Conservation (phyloP, 2,888 invertebrate genomes). For the Plebejus argus region DNA sequence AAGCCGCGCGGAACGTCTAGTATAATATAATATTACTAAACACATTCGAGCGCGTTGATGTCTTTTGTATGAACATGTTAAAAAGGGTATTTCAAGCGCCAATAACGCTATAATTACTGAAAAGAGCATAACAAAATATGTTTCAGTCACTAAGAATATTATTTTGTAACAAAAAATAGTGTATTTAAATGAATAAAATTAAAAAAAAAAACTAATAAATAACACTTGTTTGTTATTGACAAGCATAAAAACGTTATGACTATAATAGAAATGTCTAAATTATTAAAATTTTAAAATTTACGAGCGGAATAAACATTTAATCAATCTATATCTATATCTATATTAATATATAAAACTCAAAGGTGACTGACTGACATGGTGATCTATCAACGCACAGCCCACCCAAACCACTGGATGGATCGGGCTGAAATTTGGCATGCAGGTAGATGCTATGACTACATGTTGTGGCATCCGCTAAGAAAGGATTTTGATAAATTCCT, state of each 20-base stretch:
- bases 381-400: no score
- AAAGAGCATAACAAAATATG: not conserved
- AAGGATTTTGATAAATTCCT: no score
- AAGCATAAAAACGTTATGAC: not conserved
- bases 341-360: no score
- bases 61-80: not conserved
- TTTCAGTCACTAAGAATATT: not conserved
- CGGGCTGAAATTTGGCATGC: no score
- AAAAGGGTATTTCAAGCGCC: not conserved
- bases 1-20: no score
- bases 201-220: conserved; percentile 5
- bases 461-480: no score
- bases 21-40: not conserved
- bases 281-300: conserved; percentile 9
- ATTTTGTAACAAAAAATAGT: not conserved
- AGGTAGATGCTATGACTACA: no score
- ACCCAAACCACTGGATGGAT: no score
- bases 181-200: not conserved
- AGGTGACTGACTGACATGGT: no score
- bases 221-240: no score
- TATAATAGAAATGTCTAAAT: not conserved
- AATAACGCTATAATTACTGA: not conserved
- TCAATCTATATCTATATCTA: no score
- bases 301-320: not conserved
- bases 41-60: not conserved